phyloP scores from a whole-genome alignment of 2,888 invertebrate genomes.

The Eristalis intricaria region DNA sequence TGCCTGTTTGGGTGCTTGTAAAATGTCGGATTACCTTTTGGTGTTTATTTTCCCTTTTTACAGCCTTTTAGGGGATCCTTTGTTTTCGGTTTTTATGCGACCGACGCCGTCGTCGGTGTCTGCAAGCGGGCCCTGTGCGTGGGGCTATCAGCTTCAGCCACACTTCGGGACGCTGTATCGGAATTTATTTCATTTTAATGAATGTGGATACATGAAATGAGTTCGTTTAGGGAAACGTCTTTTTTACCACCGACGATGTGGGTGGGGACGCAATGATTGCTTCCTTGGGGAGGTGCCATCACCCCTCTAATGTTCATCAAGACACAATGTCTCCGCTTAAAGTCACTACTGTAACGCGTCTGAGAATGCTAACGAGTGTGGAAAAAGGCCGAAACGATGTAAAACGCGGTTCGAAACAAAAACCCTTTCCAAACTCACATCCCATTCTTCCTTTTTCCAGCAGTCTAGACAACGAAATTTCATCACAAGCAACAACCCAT shows the following conservation, averaged over 20 bases:
- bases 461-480: neutral
- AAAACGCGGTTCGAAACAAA: too few species aligned
- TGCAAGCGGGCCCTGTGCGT: neutral
- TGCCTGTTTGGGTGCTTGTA: neutral
- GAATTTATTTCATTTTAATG: neutral
- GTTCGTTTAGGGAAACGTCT: neutral
- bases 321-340: too few species aligned
- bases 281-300: too few species aligned
- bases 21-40: slow-evolving; percentile 5
- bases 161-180: neutral
- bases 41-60: slow-evolving; percentile 22
- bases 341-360: too few species aligned
- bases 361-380: too few species aligned
- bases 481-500: neutral
- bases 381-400: too few species aligned
- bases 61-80: slow-evolving; percentile 20
- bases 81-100: slow-evolving; percentile 28
- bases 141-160: neutral
- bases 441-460: too few species aligned
- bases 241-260: neutral
- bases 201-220: neutral
- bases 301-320: too few species aligned
- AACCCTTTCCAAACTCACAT: neutral
- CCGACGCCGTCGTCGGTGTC: neutral
- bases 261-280: neutral